Base-by-base conservation (phyloP, 2,797 vertebrate genomes). In the Macrochelys suwanniensis region DNA sequence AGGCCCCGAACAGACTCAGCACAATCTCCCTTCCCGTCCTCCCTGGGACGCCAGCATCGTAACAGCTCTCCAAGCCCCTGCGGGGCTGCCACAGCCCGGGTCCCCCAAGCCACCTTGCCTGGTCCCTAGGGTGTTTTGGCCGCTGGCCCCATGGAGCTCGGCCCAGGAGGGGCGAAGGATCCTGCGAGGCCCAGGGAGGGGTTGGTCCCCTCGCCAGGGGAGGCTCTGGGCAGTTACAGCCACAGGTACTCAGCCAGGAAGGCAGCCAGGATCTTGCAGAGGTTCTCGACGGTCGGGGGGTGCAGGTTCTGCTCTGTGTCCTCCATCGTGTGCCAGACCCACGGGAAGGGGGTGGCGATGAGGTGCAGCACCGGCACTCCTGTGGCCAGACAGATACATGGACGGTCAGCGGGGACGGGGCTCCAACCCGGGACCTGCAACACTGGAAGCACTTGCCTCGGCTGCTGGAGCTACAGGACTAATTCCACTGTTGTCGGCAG, bases 241-340 rank as follows among this genome's bases (percentile, higher is more conserved):
- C 98, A 98, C 93, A 99, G 96, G 86, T 99, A 99, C 71, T 99
- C 99, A 0, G 98, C 98, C 94, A 99, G 88, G 93, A 99, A 99
- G 79, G 99, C 97, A 0, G 98, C 98, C 54, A 99, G 94, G 97
- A 99, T 98, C 95, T 98, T 99, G 74, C 98, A 99, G 87, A 99
- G 97, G 97, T 99, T 99, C 94, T 98, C 98, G 15, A 99, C 97
- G 0, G 99, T 99, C 57, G 99, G 99, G 0, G 98, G 98, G 93
- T 99, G 99, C 97, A 99, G 98, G 93, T 99, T 99, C 90, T 98
- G 98, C 94, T 99, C 99, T 0, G 98, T 98, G 98, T 99, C 99
- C 0, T 99, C 98, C 87, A 99, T 90, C 0, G 98, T 99, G 95
- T 99, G 99, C 99, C 99, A 99, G 96, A 99, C 99, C 5, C 97